These are phyloP conservation scores for Hemitrygon akajei DNA, from an alignment of 2,797 vertebrate genomes.

Conservation along the genomic window DNA sequence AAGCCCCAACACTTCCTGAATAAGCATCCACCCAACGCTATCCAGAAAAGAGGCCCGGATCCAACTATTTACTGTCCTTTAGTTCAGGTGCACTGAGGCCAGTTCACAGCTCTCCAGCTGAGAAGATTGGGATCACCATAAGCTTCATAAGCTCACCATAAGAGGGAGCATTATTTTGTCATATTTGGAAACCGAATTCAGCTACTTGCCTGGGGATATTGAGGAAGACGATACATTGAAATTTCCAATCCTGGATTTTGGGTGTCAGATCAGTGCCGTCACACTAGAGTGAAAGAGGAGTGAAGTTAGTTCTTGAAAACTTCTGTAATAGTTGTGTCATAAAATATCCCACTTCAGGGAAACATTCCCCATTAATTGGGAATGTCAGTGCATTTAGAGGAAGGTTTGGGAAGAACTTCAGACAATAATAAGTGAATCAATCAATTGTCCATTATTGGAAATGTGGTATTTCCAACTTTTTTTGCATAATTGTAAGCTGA, in stretches of 20 bases:
- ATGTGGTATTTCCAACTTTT: neutral
- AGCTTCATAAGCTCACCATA: neutral
- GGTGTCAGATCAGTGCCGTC: constrained; percentile 92
- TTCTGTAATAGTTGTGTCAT: neutral
- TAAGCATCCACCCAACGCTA: neutral
- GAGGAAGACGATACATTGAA: constrained; percentile 99
- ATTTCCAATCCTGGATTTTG: constrained; percentile 98
- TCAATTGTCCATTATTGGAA: neutral
- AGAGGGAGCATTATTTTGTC: neutral
- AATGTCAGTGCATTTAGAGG: neutral
- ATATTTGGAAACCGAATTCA: neutral
- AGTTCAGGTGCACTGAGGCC: neutral
- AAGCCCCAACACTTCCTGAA: neutral
- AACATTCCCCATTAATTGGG: no score
- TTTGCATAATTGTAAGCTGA: neutral
- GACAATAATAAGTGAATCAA: no score
- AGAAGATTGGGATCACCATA: neutral
- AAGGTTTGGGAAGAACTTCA: neutral
- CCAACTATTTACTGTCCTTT: neutral
- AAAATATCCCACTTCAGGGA: neutral
- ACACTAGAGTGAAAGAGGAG: constrained; percentile 64
- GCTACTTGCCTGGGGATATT: constrained; percentile 93
- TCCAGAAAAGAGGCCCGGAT: no score
- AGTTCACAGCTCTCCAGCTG: neutral
- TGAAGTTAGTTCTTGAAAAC: neutral